These are phyloP conservation scores for Athene cunicularia DNA, from an alignment of 2,113 vertebrate species.

Conservation along the genomic window DNA sequence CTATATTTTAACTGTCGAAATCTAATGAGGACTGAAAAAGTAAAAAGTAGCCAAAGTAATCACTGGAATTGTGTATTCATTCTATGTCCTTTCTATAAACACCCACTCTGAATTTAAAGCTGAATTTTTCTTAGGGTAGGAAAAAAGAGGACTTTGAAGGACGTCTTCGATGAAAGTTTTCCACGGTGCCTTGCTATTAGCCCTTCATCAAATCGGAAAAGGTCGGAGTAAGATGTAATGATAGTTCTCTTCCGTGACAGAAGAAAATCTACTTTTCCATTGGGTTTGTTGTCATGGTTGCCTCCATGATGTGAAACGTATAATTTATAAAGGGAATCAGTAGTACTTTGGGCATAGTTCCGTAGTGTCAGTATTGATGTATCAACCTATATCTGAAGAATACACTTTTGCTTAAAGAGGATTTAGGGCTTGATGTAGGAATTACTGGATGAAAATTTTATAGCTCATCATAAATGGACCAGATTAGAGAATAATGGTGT, in stretches of 20 bases:
- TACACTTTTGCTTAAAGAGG: not conserved
- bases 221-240: not conserved
- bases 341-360: not conserved
- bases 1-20: not conserved
- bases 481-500: not conserved
- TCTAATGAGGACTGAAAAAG: not conserved
- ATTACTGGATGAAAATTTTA: not conserved
- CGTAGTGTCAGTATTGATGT: not conserved
- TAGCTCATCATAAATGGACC: not conserved
- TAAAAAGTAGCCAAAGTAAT: not conserved
- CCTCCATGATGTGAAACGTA: not conserved
- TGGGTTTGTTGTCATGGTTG: conserved; percentile 29
- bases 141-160: not conserved
- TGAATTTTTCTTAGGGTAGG: not conserved
- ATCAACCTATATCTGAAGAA: not conserved
- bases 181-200: not conserved
- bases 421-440: not conserved
- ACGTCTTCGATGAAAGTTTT: not conserved
- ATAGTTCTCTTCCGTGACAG: not conserved
- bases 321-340: conserved; percentile 19
- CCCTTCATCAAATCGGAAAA: not conserved
- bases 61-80: not conserved
- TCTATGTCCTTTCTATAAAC: not conserved
- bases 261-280: not conserved
- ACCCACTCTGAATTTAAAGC: not conserved